Evolutionary conservation across 2,113 vertebrate genomes (phyloP).

Genomic region (zebrafish (Danio rerio)): GRCz12tu NC_133190.1:4572001-4572500

Average conservation of each 20-base stretch:
- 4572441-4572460: too few species aligned
- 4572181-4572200: neutral
- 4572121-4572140: neutral
- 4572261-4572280: too few species aligned
- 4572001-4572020: neutral
- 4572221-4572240: conserved; percentile 1
- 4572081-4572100: neutral
- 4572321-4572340: too few species aligned
- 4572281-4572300: too few species aligned
- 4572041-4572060: neutral
- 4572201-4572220: neutral
- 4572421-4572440: too few species aligned
- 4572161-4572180: neutral
- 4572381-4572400: too few species aligned
- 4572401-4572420: too few species aligned
- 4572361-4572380: too few species aligned
- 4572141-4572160: neutral
- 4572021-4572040: neutral
- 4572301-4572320: too few species aligned
- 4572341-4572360: too few species aligned
- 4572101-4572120: neutral
- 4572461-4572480: too few species aligned
- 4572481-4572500: too few species aligned
- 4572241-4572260: neutral
- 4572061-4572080: neutral